These are phyloP conservation scores for Netelia inedita DNA, from an alignment of 2,888 invertebrate genomes.

Conservation along the genomic window DNA sequence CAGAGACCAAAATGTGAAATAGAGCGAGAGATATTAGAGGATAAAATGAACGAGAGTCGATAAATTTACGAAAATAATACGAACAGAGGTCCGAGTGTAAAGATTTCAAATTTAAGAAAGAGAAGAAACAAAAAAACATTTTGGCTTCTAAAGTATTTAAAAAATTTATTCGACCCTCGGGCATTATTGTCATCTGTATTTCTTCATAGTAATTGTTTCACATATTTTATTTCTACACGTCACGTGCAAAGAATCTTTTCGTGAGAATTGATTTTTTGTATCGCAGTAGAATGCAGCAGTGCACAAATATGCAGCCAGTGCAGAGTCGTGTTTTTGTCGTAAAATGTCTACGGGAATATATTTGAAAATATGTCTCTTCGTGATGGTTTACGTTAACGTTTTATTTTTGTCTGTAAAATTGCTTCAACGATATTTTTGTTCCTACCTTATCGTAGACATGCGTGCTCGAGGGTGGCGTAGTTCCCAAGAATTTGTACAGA, in stretches of 20 bases:
- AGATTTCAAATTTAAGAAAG: background rate
- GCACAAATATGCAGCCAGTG: slow-evolving; percentile 32
- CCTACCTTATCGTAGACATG: slow-evolving; percentile 88
- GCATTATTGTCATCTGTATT: slow-evolving; percentile 29
- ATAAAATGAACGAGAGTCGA: slow-evolving; percentile 25
- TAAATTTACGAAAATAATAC: background rate
- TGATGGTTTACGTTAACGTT: background rate
- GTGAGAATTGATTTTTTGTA: background rate
- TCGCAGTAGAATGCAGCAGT: slow-evolving; percentile 28
- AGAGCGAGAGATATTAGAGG: slow-evolving; percentile 48
- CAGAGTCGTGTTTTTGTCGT: background rate
- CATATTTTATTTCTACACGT: slow-evolving; percentile 39
- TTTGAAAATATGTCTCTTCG: background rate
- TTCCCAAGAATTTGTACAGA: slow-evolving; percentile 94
- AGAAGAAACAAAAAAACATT: slow-evolving; percentile 14
- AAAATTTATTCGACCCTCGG: background rate
- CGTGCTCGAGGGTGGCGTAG: slow-evolving; percentile 94
- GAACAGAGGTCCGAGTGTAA: background rate
- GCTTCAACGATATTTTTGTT: background rate
- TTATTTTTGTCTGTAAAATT: background rate
- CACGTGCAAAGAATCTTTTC: slow-evolving; percentile 27
- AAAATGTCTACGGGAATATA: background rate
- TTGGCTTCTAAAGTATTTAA: background rate
- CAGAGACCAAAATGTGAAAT: slow-evolving; percentile 55
- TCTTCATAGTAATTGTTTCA: slow-evolving; percentile 37